A percentile compares a stretch with the other conserved stretches of the same genome.
These are phyloP conservation scores for Pinctada fucata DNA, from an alignment of 2,888 invertebrate species.

Conservation along the genomic window DNA sequence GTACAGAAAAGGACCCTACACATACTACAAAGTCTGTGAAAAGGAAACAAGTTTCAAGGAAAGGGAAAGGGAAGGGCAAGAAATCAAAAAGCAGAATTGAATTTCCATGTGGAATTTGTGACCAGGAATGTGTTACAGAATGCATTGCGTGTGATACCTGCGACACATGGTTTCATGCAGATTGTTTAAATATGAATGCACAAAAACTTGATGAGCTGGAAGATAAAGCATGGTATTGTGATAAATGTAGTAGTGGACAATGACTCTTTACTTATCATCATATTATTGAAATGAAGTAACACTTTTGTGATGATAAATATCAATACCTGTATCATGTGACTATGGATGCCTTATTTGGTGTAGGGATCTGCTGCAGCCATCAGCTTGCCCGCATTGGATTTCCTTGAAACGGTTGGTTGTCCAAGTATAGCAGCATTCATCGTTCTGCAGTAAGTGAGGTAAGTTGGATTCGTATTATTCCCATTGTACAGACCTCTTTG, in stretches of 20 bases:
- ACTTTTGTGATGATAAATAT: too few species aligned
- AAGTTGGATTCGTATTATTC: constrained; percentile 33
- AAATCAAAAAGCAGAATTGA: background rate
- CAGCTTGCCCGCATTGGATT: constrained; percentile 20
- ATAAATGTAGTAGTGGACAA: background rate
- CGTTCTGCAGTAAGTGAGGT: constrained; percentile 32
- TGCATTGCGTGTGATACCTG: constrained; percentile 7
- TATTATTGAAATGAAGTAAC: too few species aligned
- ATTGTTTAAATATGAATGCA: background rate
- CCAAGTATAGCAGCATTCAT: constrained; percentile 36
- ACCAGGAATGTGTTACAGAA: background rate
- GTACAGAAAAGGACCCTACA: too few species aligned
- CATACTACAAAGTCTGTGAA: background rate
- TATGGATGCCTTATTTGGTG: too few species aligned
- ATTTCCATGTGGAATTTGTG: constrained; percentile 8
- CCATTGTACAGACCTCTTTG: constrained; percentile 38
- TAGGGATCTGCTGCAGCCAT: constrained; percentile 10
- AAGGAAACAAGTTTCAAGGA: constrained; percentile 11
- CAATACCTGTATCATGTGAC: too few species aligned
- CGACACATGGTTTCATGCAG: constrained; percentile 7
- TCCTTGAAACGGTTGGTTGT: constrained; percentile 24
- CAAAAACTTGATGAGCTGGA: background rate
- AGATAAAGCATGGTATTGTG: background rate
- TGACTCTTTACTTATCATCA: too few species aligned
- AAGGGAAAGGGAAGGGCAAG: constrained; percentile 5